These are phyloP conservation scores for Scyliorhinus canicula DNA, from an alignment of 2,797 vertebrate genomes.

Conservation along the genomic window DNA sequence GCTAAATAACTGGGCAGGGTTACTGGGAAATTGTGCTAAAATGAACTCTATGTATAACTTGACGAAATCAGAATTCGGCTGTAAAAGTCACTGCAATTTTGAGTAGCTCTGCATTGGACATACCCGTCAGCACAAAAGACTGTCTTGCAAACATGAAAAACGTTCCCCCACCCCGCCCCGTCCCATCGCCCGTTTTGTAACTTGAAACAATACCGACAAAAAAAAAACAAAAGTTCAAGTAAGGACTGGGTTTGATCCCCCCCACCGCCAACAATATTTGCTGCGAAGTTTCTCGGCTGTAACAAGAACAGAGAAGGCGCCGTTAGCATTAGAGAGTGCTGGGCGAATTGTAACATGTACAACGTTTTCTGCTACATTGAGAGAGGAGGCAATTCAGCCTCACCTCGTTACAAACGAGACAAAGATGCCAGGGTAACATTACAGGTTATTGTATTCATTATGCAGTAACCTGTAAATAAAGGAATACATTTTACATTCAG, in stretches of 20 bases:
- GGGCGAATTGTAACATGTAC: neutral
- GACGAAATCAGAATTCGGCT: neutral
- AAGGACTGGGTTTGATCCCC: neutral
- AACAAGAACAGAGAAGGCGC: neutral
- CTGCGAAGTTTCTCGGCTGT: neutral
- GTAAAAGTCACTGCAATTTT: neutral
- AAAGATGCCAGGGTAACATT: neutral
- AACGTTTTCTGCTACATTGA: neutral
- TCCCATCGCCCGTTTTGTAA: neutral
- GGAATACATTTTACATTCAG: neutral
- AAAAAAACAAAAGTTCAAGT: neutral
- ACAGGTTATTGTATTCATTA: neutral
- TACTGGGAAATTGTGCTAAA: neutral
- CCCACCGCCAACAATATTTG: neutral
- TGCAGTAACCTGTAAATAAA: neutral
- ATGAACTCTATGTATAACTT: neutral
- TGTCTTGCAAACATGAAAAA: neutral
- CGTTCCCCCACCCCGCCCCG: neutral
- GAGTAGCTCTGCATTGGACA: neutral
- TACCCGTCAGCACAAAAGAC: neutral
- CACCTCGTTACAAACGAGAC: neutral
- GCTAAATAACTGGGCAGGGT: neutral
- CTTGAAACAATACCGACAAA: neutral
- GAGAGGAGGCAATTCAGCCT: neutral
- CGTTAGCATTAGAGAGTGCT: neutral